Conservation (phyloP, 2,113 vertebrate species). For the Ovibos moschatus region DNA sequence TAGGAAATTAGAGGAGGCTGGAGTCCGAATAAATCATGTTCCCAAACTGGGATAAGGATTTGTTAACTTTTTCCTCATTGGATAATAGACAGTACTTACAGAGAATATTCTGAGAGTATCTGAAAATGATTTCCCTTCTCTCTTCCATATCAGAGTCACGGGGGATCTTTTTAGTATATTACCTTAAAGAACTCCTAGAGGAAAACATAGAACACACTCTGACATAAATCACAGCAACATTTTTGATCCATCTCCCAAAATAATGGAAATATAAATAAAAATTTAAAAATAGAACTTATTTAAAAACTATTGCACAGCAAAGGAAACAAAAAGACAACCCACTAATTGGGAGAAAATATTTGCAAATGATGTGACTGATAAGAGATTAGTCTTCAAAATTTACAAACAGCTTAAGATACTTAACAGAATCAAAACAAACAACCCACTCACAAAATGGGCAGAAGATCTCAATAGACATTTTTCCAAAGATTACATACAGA, state of each 20-base stretch:
- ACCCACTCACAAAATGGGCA: not conserved
- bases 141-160: not conserved
- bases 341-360: not conserved
- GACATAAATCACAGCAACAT: not conserved
- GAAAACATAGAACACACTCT: not conserved
- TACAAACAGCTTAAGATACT: not conserved
- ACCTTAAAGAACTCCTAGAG: not conserved
- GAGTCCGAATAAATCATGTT: not conserved
- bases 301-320: not conserved
- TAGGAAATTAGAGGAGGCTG: not conserved
- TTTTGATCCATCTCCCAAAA: not conserved
- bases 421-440: not conserved
- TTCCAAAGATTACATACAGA: not conserved
- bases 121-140: not conserved
- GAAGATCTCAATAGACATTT: not conserved
- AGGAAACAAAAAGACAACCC: not conserved
- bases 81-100: not conserved
- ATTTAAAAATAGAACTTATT: not conserved
- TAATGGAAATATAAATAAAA: not conserved
- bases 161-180: not conserved
- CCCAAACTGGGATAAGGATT: not conserved
- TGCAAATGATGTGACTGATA: not conserved
- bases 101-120: not conserved
- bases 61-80: not conserved
- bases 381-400: not conserved